Percentiles rank a stretch among this genome's conserved stretches.
Evolutionary conservation across 2,113 vertebrate species (phyloP).

Genomic region (Himantopus leucocephalus): DNA sequence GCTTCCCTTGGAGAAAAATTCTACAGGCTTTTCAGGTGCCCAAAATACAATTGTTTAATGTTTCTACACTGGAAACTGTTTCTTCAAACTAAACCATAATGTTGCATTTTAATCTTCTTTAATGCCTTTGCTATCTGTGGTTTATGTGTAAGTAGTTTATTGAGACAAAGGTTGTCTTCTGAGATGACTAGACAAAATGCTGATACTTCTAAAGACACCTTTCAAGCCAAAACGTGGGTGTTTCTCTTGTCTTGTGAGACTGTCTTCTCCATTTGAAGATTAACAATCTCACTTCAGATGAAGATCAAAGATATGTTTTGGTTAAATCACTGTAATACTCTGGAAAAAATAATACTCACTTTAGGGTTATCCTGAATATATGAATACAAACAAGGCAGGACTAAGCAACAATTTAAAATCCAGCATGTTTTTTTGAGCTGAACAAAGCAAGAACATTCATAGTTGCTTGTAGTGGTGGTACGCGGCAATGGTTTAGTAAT

Average conservation of each 20-base stretch:
- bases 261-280: not conserved
- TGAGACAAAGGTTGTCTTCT: not conserved
- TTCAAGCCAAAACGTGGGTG: not conserved
- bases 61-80: not conserved
- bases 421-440: not conserved
- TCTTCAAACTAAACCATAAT: not conserved
- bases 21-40: not conserved
- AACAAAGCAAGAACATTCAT: not conserved
- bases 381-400: not conserved
- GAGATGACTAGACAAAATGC: not conserved
- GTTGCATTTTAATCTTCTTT: not conserved
- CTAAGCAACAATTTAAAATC: not conserved
- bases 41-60: not conserved
- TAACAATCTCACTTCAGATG: not conserved
- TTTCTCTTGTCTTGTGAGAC: not conserved
- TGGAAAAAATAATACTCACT: not conserved
- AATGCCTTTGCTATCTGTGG: not conserved
- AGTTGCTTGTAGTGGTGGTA: not conserved
- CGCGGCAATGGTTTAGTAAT: not conserved
- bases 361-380: not conserved
- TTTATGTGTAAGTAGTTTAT: not conserved
- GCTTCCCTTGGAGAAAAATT: not conserved
- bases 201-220: not conserved
- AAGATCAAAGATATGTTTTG: not conserved
- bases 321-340: not conserved